phyloP scores from a whole-genome alignment of 2,888 invertebrate species.

The Ligdia adustata region DNA sequence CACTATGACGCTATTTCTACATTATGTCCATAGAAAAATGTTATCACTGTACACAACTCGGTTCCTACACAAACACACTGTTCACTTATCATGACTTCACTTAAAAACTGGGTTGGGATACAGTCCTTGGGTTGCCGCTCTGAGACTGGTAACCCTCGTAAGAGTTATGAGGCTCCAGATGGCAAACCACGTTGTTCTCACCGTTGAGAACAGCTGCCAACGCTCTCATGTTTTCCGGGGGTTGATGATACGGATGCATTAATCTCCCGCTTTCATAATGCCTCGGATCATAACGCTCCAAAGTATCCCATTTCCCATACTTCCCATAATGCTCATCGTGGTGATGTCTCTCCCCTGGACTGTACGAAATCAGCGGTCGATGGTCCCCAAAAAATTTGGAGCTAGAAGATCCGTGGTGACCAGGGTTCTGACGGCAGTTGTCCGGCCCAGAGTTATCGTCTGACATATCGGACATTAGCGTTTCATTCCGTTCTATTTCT shows the following conservation, averaged over 20 bases:
- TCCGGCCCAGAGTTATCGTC: constrained; percentile 87
- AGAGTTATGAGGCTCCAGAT: constrained; percentile 89
- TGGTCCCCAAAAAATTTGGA: constrained; percentile 92
- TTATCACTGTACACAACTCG: constrained; percentile 67
- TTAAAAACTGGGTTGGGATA: constrained; percentile 80
- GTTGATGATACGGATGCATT: constrained; percentile 81
- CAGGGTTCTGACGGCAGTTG: constrained; percentile 87
- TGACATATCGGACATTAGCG: constrained; percentile 90
- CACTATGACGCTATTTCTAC: constrained; percentile 64
- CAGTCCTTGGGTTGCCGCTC: constrained; percentile 74
- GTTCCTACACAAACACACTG: constrained; percentile 26
- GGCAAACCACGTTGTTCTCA: constrained; percentile 93
- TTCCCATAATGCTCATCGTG: constrained; percentile 79
- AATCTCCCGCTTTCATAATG: constrained; percentile 80
- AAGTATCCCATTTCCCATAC: constrained; percentile 80
- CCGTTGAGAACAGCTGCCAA: constrained; percentile 92
- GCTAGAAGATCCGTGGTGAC: constrained; percentile 77
- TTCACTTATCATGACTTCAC: constrained; percentile 35
- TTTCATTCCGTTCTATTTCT: constrained; percentile 90
- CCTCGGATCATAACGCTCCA: constrained; percentile 79
- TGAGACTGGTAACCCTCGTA: constrained; percentile 78
- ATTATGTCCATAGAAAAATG: constrained; percentile 73
- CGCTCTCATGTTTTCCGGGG: constrained; percentile 83
- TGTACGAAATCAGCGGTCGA: constrained; percentile 91
- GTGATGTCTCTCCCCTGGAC: constrained; percentile 86